Percentiles rank a stretch among this genome's conserved stretches.
Conservation (phyloP, 2,888 invertebrate genomes). For the Malachius bipustulatus region DNA sequence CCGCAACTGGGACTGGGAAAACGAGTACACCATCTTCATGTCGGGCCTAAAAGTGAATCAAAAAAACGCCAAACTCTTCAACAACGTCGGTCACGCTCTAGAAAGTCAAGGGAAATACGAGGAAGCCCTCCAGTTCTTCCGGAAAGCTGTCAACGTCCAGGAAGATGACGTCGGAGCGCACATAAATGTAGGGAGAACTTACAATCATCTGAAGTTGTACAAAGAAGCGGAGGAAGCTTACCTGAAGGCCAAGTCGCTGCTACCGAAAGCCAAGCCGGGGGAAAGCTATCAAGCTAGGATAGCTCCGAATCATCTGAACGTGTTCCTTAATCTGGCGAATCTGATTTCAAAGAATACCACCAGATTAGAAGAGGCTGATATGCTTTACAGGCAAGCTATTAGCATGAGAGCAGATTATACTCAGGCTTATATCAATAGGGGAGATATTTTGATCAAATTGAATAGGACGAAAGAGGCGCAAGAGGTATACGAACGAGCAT, state of each 20-base stretch:
- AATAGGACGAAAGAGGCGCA: conserved; percentile 91
- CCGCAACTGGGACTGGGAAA: conserved; percentile 87
- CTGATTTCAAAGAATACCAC: conserved; percentile 87
- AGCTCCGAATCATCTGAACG: conserved; percentile 91
- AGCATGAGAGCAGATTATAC: conserved; percentile 95
- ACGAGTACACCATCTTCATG: conserved; percentile 88
- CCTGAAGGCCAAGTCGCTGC: conserved; percentile 73
- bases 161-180: conserved; percentile 94
- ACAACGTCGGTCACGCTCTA: conserved; percentile 93
- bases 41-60: conserved; percentile 79
- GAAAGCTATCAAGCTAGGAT: conserved; percentile 92
- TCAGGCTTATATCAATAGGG: conserved; percentile 93
- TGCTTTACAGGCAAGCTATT: conserved; percentile 87
- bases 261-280: conserved; percentile 85
- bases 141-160: conserved; percentile 85
- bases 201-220: conserved; percentile 79
- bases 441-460: conserved; percentile 88
- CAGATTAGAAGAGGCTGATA: conserved; percentile 85
- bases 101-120: conserved; percentile 59
- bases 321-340: conserved; percentile 90
- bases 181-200: conserved; percentile 92
- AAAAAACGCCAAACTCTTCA: conserved; percentile 89
- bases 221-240: conserved; percentile 89
- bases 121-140: conserved; percentile 83
- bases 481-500: conserved; percentile 85